Percentiles rank a stretch among this genome's conserved stretches.
Evolutionary conservation across 2,888 invertebrate genomes (phyloP).

Genomic region (Alcis repandata): DNA sequence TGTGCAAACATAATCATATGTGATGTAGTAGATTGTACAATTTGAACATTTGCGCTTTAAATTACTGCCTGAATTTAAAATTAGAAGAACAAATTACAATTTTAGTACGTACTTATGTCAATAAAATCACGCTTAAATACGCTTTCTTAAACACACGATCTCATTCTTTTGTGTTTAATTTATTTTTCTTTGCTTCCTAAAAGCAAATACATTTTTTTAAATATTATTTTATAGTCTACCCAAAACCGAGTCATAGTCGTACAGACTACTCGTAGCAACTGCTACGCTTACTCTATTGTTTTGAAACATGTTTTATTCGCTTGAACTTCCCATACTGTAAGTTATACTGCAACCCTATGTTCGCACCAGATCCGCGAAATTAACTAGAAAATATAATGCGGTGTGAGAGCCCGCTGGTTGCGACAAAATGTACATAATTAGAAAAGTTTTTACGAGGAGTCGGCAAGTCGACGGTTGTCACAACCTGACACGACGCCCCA

Average conservation of each 20-base stretch:
- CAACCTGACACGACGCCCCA: slow-evolving; percentile 70
- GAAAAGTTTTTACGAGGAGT: slow-evolving; percentile 84
- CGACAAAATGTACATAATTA: slow-evolving; percentile 85
- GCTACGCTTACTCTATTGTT: neutral
- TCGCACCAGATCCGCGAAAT: slow-evolving; percentile 76
- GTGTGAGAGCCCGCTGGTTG: slow-evolving; percentile 68
- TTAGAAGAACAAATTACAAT: no score
- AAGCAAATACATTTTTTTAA: no score
- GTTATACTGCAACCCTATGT: slow-evolving; percentile 49
- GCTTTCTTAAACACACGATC: no score
- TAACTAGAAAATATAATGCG: slow-evolving; percentile 82
- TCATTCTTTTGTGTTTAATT: no score
- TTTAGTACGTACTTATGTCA: no score
- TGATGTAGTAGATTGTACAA: neutral
- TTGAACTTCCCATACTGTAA: slow-evolving; percentile 4
- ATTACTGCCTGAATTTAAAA: no score
- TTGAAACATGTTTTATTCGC: neutral
- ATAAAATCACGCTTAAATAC: no score
- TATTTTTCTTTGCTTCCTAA: no score
- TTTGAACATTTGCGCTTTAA: neutral
- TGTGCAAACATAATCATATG: neutral
- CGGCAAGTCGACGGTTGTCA: slow-evolving; percentile 79
- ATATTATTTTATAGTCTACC: neutral
- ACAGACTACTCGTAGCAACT: slow-evolving; percentile 7
- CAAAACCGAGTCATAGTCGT: neutral